Evolutionary conservation across 2,797 vertebrate species (phyloP).

Genomic region (Pygocentrus nattereri): DNA sequence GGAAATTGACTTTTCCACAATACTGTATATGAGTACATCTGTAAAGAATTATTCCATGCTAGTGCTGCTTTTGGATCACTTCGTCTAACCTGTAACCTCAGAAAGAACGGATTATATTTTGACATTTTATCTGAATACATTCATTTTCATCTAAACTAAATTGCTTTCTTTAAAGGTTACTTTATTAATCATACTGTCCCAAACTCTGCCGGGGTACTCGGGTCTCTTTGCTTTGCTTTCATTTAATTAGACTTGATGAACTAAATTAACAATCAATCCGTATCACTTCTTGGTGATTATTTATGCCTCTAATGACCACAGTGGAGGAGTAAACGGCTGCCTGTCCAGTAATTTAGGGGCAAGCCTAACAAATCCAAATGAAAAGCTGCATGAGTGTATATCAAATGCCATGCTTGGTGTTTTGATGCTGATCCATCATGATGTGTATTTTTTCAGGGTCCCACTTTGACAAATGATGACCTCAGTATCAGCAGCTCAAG

Average conservation of each 20-base stretch:
- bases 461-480: slow-evolving; percentile 84
- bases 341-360: slow-evolving; percentile 3
- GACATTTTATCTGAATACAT: background rate
- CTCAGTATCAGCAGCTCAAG: slow-evolving; percentile 93
- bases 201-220: background rate
- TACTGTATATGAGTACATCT: background rate
- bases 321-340: slow-evolving; percentile 10
- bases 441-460: slow-evolving; percentile 75
- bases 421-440: background rate
- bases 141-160: background rate
- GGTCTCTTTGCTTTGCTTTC: background rate
- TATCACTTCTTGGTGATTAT: background rate
- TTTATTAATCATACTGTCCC: background rate
- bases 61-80: background rate
- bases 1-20: too few species aligned
- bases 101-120: background rate
- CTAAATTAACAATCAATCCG: slow-evolving; percentile 13
- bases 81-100: background rate
- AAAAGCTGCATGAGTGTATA: background rate
- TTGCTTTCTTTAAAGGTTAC: background rate
- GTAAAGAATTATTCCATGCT: background rate
- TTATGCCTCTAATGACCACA: slow-evolving; percentile 15
- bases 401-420: background rate
- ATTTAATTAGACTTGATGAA: background rate
- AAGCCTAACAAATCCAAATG: background rate